These are phyloP conservation scores for Ceuthmochares aereus DNA, from an alignment of 2,113 vertebrate genomes.

Conservation along the genomic window DNA sequence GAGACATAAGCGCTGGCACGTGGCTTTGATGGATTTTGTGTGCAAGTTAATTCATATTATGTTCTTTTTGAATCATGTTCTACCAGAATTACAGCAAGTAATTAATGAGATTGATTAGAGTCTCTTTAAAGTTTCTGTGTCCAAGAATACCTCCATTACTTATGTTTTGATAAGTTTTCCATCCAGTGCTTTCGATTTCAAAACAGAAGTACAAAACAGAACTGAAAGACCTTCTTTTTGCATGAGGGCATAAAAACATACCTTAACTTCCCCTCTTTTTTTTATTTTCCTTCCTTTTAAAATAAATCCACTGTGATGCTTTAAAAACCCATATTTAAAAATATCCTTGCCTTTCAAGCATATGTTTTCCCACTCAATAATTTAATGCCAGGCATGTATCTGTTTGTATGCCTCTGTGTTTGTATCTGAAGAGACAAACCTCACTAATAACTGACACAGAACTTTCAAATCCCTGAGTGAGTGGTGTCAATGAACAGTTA, in stretches of 20 bases:
- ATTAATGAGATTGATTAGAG: background rate
- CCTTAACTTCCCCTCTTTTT: background rate
- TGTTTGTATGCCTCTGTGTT: background rate
- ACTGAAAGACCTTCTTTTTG: background rate
- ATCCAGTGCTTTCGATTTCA: background rate
- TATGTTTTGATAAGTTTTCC: background rate
- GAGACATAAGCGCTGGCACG: background rate
- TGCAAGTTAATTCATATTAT: background rate
- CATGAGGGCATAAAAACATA: background rate
- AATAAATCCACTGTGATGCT: background rate
- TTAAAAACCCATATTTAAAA: background rate
- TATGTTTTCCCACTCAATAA: background rate
- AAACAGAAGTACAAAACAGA: background rate
- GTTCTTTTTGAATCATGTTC: background rate
- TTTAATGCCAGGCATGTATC: background rate
- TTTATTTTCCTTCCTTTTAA: background rate
- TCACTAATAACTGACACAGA: background rate
- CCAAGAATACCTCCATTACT: background rate
- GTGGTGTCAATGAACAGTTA: background rate
- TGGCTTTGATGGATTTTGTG: background rate
- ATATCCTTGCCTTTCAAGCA: background rate
- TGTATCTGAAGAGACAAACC: background rate
- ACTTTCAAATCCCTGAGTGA: background rate
- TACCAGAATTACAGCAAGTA: background rate
- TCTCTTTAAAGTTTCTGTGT: background rate